A percentile compares a stretch with the other conserved stretches of the same genome.
Evolutionary conservation across 2,113 vertebrate genomes (phyloP).

Genomic region (Lasiurus borealis): DNA sequence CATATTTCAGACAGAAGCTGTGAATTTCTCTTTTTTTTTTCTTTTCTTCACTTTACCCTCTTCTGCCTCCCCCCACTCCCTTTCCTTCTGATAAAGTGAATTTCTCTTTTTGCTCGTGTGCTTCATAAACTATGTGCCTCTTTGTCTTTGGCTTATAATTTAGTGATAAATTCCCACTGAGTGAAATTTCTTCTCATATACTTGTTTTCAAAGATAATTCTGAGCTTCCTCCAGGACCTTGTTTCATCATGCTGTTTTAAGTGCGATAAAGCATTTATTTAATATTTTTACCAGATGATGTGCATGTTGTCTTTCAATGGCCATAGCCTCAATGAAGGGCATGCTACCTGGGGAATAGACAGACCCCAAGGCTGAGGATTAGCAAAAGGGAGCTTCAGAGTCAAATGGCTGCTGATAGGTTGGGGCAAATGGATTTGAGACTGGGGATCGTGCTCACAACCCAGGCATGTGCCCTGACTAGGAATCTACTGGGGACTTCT

Average conservation of each 20-base stretch:
- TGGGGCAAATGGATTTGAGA: not conserved
- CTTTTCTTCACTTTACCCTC: not conserved
- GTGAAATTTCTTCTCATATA: not conserved
- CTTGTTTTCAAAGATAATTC: not conserved
- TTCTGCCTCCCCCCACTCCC: not conserved
- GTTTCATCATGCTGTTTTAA: conserved; percentile 24
- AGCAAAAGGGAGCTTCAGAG: not conserved
- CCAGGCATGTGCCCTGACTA: no score
- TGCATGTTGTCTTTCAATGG: not conserved
- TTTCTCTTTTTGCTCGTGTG: not conserved
- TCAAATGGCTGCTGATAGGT: not conserved
- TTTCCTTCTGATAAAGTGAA: not conserved
- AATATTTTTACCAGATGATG: not conserved
- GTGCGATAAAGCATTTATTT: not conserved
- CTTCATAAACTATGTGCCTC: not conserved
- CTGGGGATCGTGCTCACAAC: no score
- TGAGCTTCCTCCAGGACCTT: not conserved
- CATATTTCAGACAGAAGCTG: not conserved
- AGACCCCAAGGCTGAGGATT: not conserved
- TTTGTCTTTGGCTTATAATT: conserved; percentile 34
- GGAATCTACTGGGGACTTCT: no score
- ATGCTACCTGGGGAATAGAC: not conserved
- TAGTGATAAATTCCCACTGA: not conserved
- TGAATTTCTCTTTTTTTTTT: not conserved
- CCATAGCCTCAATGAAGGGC: not conserved